Base-by-base conservation (phyloP, 2,113 vertebrate species). In the Poeciliopsis prolifica region DNA sequence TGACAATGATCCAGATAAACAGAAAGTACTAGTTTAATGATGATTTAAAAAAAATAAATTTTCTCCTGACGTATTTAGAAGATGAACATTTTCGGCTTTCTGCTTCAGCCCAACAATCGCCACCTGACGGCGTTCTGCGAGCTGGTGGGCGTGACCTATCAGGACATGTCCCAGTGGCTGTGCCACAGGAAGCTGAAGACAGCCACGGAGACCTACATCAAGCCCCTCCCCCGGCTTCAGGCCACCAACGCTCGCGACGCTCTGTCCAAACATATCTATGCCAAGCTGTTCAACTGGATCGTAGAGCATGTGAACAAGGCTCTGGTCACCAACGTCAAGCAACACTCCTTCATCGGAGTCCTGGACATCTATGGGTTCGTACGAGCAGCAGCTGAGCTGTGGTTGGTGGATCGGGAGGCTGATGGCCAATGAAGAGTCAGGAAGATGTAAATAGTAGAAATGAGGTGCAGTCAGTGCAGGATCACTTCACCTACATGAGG, bases 241-340 rank as follows among this genome's bases (percentile, higher is more conserved):
- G 98, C 98, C 78, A 95, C 95, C 9, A 99, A 99, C 31, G 96
- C 97, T 81, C 96, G 98, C 0, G 98, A 99, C 29, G 98, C 98
- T 0, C 92, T 99, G 51, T 95, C 98, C 75, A 99, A 99, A 85
- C 98, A 98, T 80, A 97, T 99, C 89, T 99, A 99, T 44, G 98
- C 98, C 73, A 97, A 98, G 73, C 96, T 99, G 66, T 99, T 99
- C 81, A 96, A 92, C 95, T 99, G 98, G 98, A 99, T 99, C 71
- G 98, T 99, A 8, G 96, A 96, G 80, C 97, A 97, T 0, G 96
- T 99, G 85, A 99, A 99, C 92, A 96, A 96, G 88, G 96, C 97
- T 1, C 95, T 99, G 28, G 95, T 96, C 2, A 95, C 98, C 29
- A 91, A 94, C 58, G 70, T 96, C 54, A 98, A 97, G 37, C 98